Conservation (phyloP, 1,140 invertebrate genomes). For the Metaphire vulgaris region DNA sequence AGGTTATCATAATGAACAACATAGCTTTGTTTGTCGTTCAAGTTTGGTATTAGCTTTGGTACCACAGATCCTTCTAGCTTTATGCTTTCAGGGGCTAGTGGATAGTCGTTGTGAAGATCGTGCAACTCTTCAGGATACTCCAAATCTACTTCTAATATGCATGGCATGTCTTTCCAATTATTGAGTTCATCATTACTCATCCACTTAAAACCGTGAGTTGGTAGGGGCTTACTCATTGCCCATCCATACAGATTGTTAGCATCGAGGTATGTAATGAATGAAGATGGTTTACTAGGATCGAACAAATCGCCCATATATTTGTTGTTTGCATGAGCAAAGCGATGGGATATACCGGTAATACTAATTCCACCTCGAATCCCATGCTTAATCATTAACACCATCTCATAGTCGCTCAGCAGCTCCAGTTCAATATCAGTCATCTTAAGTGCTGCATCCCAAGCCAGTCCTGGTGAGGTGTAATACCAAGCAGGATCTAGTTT, state of each 20-base stretch:
- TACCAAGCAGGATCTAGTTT: conserved; percentile 37
- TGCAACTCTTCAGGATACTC: conserved; percentile 50
- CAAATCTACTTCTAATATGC: conserved; percentile 54
- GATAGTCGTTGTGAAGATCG: conserved; percentile 55
- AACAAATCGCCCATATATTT: conserved; percentile 33
- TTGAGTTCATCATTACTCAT: conserved; percentile 36
- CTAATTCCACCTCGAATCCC: conserved; percentile 36
- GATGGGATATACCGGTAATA: conserved; percentile 31
- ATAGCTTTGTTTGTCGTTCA: conserved; percentile 32
- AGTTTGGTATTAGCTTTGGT: conserved; percentile 32
- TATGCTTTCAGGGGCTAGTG: conserved; percentile 49
- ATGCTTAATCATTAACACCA: conserved; percentile 38
- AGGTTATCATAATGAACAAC: conserved; percentile 32
- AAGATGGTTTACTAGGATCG: conserved; percentile 27
- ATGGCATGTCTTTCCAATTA: conserved; percentile 48
- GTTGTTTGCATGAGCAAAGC: conserved; percentile 37
- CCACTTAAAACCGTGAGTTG: conserved; percentile 45
- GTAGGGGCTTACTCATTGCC: conserved; percentile 32
- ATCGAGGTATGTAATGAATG: conserved; percentile 36
- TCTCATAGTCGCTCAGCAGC: conserved; percentile 35
- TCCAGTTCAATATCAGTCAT: conserved; percentile 35
- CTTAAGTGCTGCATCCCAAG: conserved; percentile 39
- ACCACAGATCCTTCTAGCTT: not conserved
- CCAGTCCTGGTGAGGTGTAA: conserved; percentile 37
- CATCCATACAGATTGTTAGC: conserved; percentile 41